Evolutionary conservation across 2,888 invertebrate species (phyloP).

Genomic region (Caenorhabditis plicata): DNA sequence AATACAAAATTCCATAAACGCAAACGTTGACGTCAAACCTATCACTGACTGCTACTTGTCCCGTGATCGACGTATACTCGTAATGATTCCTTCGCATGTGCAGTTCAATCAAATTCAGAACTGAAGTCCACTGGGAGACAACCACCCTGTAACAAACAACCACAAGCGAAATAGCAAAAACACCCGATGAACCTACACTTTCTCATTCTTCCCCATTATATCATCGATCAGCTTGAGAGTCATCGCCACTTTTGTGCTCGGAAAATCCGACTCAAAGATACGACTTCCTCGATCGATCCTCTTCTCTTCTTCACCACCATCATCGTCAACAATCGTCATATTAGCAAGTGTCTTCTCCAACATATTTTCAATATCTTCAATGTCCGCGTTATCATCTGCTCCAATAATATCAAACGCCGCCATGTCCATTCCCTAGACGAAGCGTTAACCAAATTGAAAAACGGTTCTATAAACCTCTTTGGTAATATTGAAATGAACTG

Average conservation of each 20-base stretch:
- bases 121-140: slow-evolving; percentile 89
- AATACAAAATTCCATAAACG: slow-evolving; percentile 1
- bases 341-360: slow-evolving; percentile 49
- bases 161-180: background rate
- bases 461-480: too few species aligned
- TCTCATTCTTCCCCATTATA: slow-evolving; percentile 30
- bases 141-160: slow-evolving; percentile 70
- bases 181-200: slow-evolving; percentile 18
- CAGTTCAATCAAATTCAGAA: slow-evolving; percentile 76
- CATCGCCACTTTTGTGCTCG: slow-evolving; percentile 29
- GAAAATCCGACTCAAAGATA: slow-evolving; percentile 38
- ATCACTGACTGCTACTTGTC: slow-evolving; percentile 71
- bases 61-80: slow-evolving; percentile 75
- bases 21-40: slow-evolving; percentile 8
- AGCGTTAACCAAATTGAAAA: too few species aligned
- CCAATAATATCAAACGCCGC: slow-evolving; percentile 54
- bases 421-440: slow-evolving; percentile 56
- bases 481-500: slow-evolving; percentile 85
- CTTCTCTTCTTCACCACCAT: slow-evolving; percentile 1
- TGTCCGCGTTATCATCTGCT: slow-evolving; percentile 30
- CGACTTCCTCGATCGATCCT: too few species aligned
- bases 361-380: slow-evolving; percentile 11
- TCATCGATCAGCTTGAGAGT: slow-evolving; percentile 27
- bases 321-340: slow-evolving; percentile 35
- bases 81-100: slow-evolving; percentile 70